Evolutionary conservation across 2,888 invertebrate genomes (phyloP).

Genomic region (Artemia sp.): DNA sequence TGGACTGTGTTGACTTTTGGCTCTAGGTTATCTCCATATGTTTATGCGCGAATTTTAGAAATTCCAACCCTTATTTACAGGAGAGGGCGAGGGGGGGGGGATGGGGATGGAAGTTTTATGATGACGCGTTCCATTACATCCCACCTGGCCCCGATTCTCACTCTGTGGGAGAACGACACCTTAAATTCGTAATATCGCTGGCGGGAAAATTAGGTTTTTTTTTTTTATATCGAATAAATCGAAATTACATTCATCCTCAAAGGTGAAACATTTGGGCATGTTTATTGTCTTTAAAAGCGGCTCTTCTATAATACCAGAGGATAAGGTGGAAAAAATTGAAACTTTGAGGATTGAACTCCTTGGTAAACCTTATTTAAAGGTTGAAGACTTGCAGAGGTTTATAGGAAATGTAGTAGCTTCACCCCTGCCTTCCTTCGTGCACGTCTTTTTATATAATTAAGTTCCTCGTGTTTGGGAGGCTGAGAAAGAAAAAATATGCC

Average conservation of each 20-base stretch:
- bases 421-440: background rate
- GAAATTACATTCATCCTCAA: background rate
- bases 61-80: background rate
- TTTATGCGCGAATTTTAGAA: background rate
- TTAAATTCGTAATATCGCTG: background rate
- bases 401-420: background rate
- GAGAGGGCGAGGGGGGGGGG: background rate
- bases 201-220: background rate
- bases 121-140: background rate
- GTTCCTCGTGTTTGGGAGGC: background rate
- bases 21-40: background rate
- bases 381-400: background rate
- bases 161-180: background rate
- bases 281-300: no score
- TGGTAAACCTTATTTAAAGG: no score
- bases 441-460: background rate
- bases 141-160: background rate
- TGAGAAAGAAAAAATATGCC: background rate
- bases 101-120: background rate
- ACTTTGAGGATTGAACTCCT: no score
- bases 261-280: no score
- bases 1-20: background rate
- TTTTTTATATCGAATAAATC: background rate
- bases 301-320: no score
- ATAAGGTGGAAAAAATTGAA: no score